Conservation (phyloP, 2,797 vertebrate species). For the Apogon talboti region DNA sequence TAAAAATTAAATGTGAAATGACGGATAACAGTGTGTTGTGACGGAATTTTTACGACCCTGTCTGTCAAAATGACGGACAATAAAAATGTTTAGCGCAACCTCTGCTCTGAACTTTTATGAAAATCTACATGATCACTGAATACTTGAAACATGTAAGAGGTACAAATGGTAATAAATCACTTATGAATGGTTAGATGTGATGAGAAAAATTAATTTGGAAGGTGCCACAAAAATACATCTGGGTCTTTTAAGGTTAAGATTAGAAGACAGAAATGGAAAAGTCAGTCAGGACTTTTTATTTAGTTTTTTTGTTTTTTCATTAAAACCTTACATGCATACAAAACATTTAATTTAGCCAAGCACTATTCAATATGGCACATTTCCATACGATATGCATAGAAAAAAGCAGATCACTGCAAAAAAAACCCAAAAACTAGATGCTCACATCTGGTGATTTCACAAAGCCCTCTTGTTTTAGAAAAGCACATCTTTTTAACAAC, state of each 20-base stretch:
- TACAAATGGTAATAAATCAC: too few species aligned
- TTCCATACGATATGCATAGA: conserved; percentile 15
- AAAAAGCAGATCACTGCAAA: background rate
- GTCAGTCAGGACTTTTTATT: conserved; percentile 35
- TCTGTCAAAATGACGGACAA: too few species aligned
- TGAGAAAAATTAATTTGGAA: too few species aligned
- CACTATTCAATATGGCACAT: background rate
- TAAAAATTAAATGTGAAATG: too few species aligned
- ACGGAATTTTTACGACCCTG: too few species aligned
- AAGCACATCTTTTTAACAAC: conserved; percentile 6
- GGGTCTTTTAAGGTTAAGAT: background rate
- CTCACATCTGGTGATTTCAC: conserved; percentile 16
- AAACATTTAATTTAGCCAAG: conserved; percentile 27
- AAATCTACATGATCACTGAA: too few species aligned
- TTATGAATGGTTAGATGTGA: too few species aligned
- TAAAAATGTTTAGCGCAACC: too few species aligned
- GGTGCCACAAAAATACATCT: too few species aligned
- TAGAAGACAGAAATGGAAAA: background rate
- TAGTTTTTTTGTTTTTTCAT: conserved; percentile 54
- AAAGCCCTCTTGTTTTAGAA: conserved; percentile 33
- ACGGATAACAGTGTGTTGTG: too few species aligned
- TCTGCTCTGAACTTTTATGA: too few species aligned
- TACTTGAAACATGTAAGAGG: too few species aligned
- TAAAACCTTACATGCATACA: conserved; percentile 55
- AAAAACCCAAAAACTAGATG: background rate